Evolutionary conservation across 2,113 vertebrate genomes (phyloP), one percentile per base, ranked within the genome.

Genomic region (Arothron firmamentum): DNA sequence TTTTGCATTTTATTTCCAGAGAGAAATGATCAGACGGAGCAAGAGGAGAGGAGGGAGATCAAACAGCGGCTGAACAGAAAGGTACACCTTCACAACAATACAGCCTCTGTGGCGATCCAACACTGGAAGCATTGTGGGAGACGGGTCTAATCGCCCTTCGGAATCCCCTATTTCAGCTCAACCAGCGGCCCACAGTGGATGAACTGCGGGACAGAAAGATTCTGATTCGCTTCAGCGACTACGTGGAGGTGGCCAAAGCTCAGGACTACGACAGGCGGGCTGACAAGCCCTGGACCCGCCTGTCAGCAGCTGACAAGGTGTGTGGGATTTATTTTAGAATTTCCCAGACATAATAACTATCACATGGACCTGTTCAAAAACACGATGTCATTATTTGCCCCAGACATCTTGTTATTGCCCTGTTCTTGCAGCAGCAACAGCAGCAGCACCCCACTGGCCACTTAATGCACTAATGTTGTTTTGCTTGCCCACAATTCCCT

Each of bases 251-350:
- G 86, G 96, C 97, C 19, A 98, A 96, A 92, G 97, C 97, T 74
- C 97, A 99, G 93, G 97, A 99, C 91, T 99, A 99, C 0, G 97
- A 99, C 92, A 87, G 97, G 67, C 90, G 97, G 80, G 96, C 97
- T 1, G 97, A 99, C 87, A 99, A 99, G 74, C 97, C 97, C 3
- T 99, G 96, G 97, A 99, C 97, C 0, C 86, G 97, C 50, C 92
- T 99, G 69, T 98, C 97, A 0, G 96, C 97, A 19, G 95, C 97
- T 55, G 97, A 99, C 71, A 99, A 99, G 96, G 97, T 96, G 86
- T 42, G 66, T 70, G 2, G 9, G 10, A 2, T 16, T n/a, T 16
- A 5, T 16, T n/a, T n/a, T 16, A 6, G 14, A 47, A 38, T 11
- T 38, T 9, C 8, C 34, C 45, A 4, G n/a, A 47, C 43, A 6